These are phyloP conservation scores for Drosophila subpulchrella DNA, from an alignment of 1,140 invertebrate genomes.

Conservation along the genomic window DNA sequence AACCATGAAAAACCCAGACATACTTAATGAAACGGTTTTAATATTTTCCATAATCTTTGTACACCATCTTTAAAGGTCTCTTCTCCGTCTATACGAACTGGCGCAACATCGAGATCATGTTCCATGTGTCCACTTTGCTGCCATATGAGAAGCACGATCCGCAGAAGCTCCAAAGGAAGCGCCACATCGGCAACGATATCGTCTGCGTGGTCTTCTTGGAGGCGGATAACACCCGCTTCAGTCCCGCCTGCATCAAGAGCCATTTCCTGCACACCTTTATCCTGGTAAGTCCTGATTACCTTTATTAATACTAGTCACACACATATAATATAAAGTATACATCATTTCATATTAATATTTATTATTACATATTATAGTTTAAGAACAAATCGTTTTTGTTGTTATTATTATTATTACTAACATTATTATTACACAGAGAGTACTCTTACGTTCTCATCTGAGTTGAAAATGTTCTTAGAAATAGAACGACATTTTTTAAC, in stretches of 20 bases:
- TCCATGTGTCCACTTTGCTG: slow-evolving; percentile 97
- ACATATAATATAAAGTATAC: no score
- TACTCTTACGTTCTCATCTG: no score
- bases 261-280: slow-evolving; percentile 97
- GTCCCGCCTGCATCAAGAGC: slow-evolving; percentile 96
- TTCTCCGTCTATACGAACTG: slow-evolving; percentile 97
- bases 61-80: slow-evolving; percentile 87
- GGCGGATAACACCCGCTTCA: slow-evolving; percentile 96
- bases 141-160: slow-evolving; percentile 96
- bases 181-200: slow-evolving; percentile 99
- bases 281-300: slow-evolving; percentile 85
- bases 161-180: slow-evolving; percentile 97
- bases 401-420: no score
- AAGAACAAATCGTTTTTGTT: no score
- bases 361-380: no score
- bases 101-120: slow-evolving; percentile 97
- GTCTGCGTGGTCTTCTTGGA: slow-evolving; percentile 98
- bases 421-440: no score
- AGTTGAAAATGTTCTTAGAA: no score
- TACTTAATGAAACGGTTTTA: not conserved
- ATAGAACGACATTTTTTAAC: no score
- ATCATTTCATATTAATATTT: no score
- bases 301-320: no score
- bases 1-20: no score
- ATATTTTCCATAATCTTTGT: not conserved